Evolutionary conservation across 2,888 invertebrate species (phyloP), one percentile per base, ranked within the genome.

Genomic region (Latheticus oryzae): DNA sequence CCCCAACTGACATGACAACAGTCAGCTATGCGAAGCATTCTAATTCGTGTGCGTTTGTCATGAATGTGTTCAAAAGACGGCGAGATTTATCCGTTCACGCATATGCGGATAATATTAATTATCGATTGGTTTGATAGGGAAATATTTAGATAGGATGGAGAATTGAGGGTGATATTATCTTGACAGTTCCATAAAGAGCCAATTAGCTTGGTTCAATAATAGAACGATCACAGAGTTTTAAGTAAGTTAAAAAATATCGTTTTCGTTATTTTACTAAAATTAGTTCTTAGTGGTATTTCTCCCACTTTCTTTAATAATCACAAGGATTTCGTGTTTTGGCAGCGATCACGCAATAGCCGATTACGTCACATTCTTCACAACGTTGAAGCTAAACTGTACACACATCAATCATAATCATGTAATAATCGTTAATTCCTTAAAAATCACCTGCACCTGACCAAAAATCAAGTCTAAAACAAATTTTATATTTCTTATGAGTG

Each of bases 1-100:
- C 45, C 56, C 60, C 52, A 30, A 52, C 43, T 43, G 54, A 40
- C 53, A 58, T 51, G 15, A 43, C 40, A 50, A 54, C 58, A 58
- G 38, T 26, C 42, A 37, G 16, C 35, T 59, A 59, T 59, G 59
- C 35, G 21, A 21, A 43, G 59, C 32, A 59, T 59, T 54, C 50
- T 50, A 43, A 54, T 56, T 50, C 42, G 19, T 52, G 42, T 21
- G 28, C 30, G 35, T 58, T 54, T 53, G 47, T 57, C 35, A 48
- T 33, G 26, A 38, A 13, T 35, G 43, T 23, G 51, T 52, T 45
- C 17, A 58, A 57, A 51, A 54, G 42, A 24, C 32, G 32, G 12
- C 11, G 12, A 33, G 52, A 52, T 38, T 45, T 51, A 45, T 51
- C 51, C 45, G 38, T 15, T 17, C 35, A 28, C 42, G 43, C 33